Evolutionary conservation across 1,140 invertebrate genomes (phyloP).

Genomic region (Liolophura sinensis): DNA sequence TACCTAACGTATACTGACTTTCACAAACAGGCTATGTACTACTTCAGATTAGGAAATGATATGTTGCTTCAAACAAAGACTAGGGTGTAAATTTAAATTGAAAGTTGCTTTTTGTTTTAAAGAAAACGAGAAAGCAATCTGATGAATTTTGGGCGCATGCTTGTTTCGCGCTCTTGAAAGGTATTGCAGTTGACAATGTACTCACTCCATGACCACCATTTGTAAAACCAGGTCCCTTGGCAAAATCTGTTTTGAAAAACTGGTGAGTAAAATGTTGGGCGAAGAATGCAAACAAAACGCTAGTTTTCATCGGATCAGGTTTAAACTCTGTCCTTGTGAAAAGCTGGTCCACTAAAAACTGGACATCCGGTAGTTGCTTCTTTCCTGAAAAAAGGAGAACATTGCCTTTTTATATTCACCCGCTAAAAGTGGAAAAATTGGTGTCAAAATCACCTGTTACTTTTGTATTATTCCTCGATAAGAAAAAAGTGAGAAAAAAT

Average conservation of each 20-base stretch:
- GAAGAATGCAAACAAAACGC: slow-evolving; percentile 58
- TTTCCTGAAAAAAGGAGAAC: slow-evolving; percentile 31
- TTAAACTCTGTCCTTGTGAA: slow-evolving; percentile 54
- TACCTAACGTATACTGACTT: too few species aligned
- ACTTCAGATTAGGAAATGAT: too few species aligned
- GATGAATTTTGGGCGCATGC: too few species aligned
- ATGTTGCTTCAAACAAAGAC: too few species aligned
- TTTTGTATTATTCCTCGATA: too few species aligned
- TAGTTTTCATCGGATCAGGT: slow-evolving; percentile 56
- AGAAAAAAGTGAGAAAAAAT: too few species aligned
- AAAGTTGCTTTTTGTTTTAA: too few species aligned
- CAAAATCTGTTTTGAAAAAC: slow-evolving; percentile 59
- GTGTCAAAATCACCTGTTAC: background rate
- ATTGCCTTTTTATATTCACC: background rate
- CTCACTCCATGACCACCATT: slow-evolving; percentile 59
- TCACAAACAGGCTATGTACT: too few species aligned
- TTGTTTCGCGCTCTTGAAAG: too few species aligned
- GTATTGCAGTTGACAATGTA: slow-evolving; percentile 3
- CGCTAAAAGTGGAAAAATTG: background rate
- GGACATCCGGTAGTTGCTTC: slow-evolving; percentile 39
- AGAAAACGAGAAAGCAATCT: too few species aligned
- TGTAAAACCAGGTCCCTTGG: slow-evolving; percentile 51
- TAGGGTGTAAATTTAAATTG: too few species aligned
- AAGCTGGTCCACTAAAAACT: slow-evolving; percentile 47
- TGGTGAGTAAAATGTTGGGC: slow-evolving; percentile 62